phyloP scores from a whole-genome alignment of 1,140 invertebrate genomes.

The Nasonia vitripennis region DNA sequence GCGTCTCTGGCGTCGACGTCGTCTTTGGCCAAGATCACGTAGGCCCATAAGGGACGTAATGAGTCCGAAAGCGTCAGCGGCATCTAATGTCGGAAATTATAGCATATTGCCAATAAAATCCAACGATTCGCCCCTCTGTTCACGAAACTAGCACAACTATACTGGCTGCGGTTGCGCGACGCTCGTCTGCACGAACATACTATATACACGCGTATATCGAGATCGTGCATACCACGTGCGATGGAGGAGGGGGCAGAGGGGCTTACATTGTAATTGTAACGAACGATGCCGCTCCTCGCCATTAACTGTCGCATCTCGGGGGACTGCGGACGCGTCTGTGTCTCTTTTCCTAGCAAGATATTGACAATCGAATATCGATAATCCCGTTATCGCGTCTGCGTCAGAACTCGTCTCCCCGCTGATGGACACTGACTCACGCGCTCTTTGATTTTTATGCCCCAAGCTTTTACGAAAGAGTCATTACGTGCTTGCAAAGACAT shows the following conservation, averaged over 20 bases:
- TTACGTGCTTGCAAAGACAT: not conserved
- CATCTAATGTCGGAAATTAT: constrained; percentile 76
- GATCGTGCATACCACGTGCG: not conserved
- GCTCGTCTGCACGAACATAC: not conserved
- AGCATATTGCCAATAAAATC: constrained; percentile 77
- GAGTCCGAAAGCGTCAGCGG: constrained; percentile 74
- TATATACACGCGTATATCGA: constrained; percentile 2
- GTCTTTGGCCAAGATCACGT: constrained; percentile 68
- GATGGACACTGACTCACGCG: not conserved
- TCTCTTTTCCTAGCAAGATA: constrained; percentile 58
- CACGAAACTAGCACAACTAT: constrained; percentile 18
- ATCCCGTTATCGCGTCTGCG: constrained; percentile 60
- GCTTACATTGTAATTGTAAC: constrained; percentile 71
- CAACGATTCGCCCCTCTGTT: constrained; percentile 55
- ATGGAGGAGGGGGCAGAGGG: constrained; percentile 57
- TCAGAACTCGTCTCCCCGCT: constrained; percentile 51
- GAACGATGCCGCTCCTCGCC: constrained; percentile 68
- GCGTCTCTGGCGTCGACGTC: constrained; percentile 32
- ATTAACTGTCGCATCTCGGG: constrained; percentile 67
- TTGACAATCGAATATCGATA: constrained; percentile 66
- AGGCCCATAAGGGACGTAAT: constrained; percentile 69
- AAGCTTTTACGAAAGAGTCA: not conserved
- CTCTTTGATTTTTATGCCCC: not conserved
- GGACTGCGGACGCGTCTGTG: constrained; percentile 54
- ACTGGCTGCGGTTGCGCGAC: not conserved